Evolutionary conservation across 1,140 invertebrate species (phyloP).

Genomic region (Physella acuta): DNA sequence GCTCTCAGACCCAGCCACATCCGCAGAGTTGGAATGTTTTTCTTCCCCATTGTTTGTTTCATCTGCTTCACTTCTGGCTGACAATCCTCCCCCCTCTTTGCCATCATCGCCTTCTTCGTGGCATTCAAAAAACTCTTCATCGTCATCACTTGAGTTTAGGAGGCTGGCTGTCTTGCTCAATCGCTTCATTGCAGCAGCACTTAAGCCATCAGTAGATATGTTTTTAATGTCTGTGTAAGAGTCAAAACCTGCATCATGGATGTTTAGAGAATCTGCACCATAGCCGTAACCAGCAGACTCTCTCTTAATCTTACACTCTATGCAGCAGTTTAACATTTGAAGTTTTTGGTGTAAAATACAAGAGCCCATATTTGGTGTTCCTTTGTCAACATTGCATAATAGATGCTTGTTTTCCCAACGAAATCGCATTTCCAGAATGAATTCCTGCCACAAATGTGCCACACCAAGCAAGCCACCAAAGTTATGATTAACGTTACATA

Average conservation of each 20-base stretch:
- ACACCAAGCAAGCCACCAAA: slow-evolving; percentile 78
- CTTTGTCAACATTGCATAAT: slow-evolving; percentile 73
- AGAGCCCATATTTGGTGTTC: slow-evolving; percentile 78
- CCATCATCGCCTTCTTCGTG: slow-evolving; percentile 33
- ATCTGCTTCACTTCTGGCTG: slow-evolving; percentile 27
- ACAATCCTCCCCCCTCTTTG: slow-evolving; percentile 49
- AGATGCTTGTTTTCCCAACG: slow-evolving; percentile 80
- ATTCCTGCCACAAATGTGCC: slow-evolving; percentile 89
- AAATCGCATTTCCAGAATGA: slow-evolving; percentile 84
- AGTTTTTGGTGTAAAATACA: slow-evolving; percentile 91
- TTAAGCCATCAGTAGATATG: neutral
- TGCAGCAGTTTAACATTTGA: slow-evolving; percentile 95
- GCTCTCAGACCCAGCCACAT: neutral
- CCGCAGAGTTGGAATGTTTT: neutral
- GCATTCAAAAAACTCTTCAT: slow-evolving; percentile 86
- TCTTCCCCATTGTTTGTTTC: slow-evolving; percentile 10
- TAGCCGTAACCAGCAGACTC: slow-evolving; percentile 38
- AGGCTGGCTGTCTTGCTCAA: neutral
- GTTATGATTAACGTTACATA: slow-evolving; percentile 76
- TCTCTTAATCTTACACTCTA: slow-evolving; percentile 71
- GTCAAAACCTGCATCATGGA: neutral
- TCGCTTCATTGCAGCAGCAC: neutral
- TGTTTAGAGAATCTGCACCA: slow-evolving; percentile 24
- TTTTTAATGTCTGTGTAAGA: neutral
- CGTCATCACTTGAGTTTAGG: slow-evolving; percentile 62